Evolutionary conservation across 2,113 vertebrate genomes (phyloP).

Genomic region (Phalacrocorax brasilianus): DNA sequence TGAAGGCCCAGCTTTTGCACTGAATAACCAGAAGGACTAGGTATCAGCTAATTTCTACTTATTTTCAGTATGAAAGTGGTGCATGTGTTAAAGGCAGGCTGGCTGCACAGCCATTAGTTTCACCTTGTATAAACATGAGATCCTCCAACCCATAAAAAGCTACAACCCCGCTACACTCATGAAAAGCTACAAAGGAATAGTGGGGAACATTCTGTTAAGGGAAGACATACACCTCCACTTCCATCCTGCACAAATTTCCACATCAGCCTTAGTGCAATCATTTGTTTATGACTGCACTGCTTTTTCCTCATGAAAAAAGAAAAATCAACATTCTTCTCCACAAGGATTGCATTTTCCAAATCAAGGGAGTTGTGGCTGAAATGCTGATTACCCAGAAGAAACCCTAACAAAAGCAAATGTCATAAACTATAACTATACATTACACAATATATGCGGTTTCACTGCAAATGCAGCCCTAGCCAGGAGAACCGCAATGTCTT

Average conservation of each 20-base stretch:
- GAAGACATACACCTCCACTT: background rate
- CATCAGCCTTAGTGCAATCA: background rate
- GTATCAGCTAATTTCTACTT: background rate
- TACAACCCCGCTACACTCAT: rapidly evolving
- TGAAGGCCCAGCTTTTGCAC: background rate
- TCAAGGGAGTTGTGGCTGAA: background rate
- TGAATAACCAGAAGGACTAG: background rate
- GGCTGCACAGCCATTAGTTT: background rate
- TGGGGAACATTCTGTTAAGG: background rate
- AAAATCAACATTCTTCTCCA: background rate
- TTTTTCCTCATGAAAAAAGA: background rate
- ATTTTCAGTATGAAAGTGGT: background rate
- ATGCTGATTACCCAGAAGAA: conserved; percentile 49
- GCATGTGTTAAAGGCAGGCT: background rate
- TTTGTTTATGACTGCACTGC: background rate
- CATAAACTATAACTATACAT: conserved; percentile 20
- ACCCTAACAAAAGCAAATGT: conserved; percentile 28
- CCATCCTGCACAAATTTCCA: background rate
- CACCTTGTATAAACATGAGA: background rate
- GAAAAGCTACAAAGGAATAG: background rate
- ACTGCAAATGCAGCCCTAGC: background rate
- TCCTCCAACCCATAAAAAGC: background rate
- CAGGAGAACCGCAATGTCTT: background rate
- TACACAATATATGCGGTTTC: background rate
- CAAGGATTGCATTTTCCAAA: background rate